Evolutionary conservation across 2,113 vertebrate species (phyloP), one percentile per base, ranked within the genome.

Genomic region (Corythoichthys haematopterus): DNA sequence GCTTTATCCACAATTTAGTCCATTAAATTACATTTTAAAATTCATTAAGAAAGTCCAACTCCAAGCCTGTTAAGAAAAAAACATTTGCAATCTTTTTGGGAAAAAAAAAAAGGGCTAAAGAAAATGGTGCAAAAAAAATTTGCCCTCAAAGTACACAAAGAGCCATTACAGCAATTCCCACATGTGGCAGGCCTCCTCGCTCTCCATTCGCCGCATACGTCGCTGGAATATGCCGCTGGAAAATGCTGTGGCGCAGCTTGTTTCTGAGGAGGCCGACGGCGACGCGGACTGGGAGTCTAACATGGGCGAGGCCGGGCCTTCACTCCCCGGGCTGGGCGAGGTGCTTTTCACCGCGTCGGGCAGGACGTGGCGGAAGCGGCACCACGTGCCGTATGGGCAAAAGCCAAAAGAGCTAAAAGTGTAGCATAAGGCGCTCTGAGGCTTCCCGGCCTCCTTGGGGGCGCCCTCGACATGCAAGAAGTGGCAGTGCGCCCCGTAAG

Each of bases 331-430:
- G 37, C 28, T 51, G 48, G 66, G 53, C 66, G 12, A 2, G 3
- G 55, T 33, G 28, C 50, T 65, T 47, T 80, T 85, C 2, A 83
- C 40, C 28, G 75, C 57, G 70, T 53, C 88, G 48, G 89, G 88
- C 9, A 91, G 85, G 69, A 84, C 76, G 2, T 93, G 92, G 72
- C 90, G 91, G 79, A 92, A 93, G 61, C 81, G 87, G 14, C 92
- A 93, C 56, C 92, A 89, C 0, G 89, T 92, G 10, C 92, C 91
- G 2, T 92, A 91, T 11, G 91, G 78, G 63, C 92, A 92, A 68
- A 92, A 91, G 0, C 92, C 92, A 0, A 92, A 93, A 3, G 89
- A 16, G 66, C 79, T 90, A 81, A 91, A 92, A 28, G 90, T 92
- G 68, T 73, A 89, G 67, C 91, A 93, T 51, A 91, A 71, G 14